Evolutionary conservation across 2,797 vertebrate species (phyloP), one percentile per base, ranked within the genome.

Genomic region (Leptoclinus maculatus): DNA sequence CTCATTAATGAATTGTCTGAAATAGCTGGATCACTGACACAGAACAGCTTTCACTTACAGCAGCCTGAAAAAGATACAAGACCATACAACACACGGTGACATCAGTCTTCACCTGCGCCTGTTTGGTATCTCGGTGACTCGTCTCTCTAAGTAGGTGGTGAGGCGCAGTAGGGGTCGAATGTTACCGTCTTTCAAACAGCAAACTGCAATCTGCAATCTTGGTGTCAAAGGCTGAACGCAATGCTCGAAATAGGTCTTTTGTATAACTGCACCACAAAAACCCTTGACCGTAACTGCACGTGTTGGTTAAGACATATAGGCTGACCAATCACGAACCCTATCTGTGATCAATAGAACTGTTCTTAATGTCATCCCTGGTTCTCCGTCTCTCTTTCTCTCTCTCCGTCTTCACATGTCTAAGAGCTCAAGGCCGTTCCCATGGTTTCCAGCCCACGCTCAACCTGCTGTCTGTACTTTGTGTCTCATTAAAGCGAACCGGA

Each of bases 391-490:
- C 47, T 54, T 21, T 75, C 41, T 83, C 53, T 63, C 53, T 69
- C 47, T 70, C 54, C 73, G 36, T 70, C 51, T 69, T 81, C 45
- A 72, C 73, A 79, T 87, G 72, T 92, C 88, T 90, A 68, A 54
- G 71, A 87, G 76, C 77, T 77, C 85, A 87, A 88, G 91, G 90
- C 86, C 67, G 89, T 94, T 86, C 79, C 86, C 88, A 92, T 94
- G 86, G 93, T 91, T 93, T 82, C 83, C 89, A 86, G 79, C 93
- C 93, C 88, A 94, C 87, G 69, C 89, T 91, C 82, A 92, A 84
- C 84, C 85, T 91, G 85, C 87, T 79, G 85, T 92, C 90, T 92
- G 90, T 91, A 90, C 88, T 92, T 90, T 81, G 78, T 84, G 83
- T 92, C 88, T 93, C 89, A 88, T 92, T 92, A 90, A 82, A 87